Evolutionary conservation across 2,797 vertebrate genomes (phyloP).

Genomic region (Enteromius paludinosus): DNA sequence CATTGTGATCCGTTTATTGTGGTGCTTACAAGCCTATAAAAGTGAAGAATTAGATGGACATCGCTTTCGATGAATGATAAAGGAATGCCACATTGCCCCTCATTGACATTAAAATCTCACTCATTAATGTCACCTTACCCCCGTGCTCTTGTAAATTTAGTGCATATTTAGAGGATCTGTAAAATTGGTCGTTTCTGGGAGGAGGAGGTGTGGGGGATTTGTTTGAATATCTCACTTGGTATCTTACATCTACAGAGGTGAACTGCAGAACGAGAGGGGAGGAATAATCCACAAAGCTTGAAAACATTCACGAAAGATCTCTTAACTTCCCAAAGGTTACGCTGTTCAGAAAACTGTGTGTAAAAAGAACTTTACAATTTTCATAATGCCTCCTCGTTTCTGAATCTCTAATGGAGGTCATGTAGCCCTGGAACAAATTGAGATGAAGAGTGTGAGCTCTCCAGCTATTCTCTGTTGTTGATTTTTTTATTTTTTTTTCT

Average conservation of each 20-base stretch:
- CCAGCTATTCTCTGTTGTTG: slow-evolving; percentile 47
- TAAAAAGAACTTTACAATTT: slow-evolving; percentile 59
- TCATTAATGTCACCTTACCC: slow-evolving; percentile 17
- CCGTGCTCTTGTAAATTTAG: slow-evolving; percentile 5
- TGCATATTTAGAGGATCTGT: slow-evolving; percentile 4
- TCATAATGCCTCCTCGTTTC: slow-evolving; percentile 61
- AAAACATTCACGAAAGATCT: slow-evolving; percentile 48
- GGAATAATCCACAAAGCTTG: slow-evolving; percentile 34
- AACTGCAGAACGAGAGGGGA: slow-evolving; percentile 31
- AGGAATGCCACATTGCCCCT: slow-evolving; percentile 23
- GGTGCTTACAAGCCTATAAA: slow-evolving; percentile 80
- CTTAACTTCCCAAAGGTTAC: slow-evolving; percentile 43
- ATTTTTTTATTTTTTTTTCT: neutral
- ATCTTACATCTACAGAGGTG: slow-evolving; percentile 11
- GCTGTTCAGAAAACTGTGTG: slow-evolving; percentile 45
- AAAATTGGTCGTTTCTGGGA: neutral
- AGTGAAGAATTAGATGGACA: slow-evolving; percentile 79
- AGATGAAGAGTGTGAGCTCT: slow-evolving; percentile 50
- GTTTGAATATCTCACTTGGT: slow-evolving; percentile 13
- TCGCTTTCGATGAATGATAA: slow-evolving; percentile 64
- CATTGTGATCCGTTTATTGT: slow-evolving; percentile 79
- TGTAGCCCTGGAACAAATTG: slow-evolving; percentile 61
- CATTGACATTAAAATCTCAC: slow-evolving; percentile 50
- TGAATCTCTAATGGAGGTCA: slow-evolving; percentile 62
- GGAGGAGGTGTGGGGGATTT: neutral